Percentiles rank a stretch among this genome's conserved stretches.
phyloP scores from a whole-genome alignment of 2,888 invertebrate genomes.

The Ptychoptera contaminata region DNA sequence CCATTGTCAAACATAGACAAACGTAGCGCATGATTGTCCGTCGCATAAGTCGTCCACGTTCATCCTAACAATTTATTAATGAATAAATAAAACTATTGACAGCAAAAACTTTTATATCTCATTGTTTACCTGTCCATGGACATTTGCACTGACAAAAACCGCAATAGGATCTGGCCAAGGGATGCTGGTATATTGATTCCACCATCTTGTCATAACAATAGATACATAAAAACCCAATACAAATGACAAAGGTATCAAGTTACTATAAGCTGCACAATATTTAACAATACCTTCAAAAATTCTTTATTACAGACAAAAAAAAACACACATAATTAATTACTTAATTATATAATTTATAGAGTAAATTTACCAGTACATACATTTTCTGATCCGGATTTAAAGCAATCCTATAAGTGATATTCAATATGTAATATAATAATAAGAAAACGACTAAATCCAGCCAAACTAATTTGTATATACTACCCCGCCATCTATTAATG shows the following conservation, averaged over 20 bases:
- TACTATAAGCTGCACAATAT: conserved; percentile 75
- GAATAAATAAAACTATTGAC: no score
- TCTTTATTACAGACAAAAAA: conserved; percentile 32
- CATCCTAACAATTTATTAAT: conserved; percentile 41
- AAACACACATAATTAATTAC: background rate
- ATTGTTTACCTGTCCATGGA: conserved; percentile 56
- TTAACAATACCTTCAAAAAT: conserved; percentile 65
- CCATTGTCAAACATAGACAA: conserved; percentile 76
- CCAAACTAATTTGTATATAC: conserved; percentile 91
- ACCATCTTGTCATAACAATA: conserved; percentile 86
- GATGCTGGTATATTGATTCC: conserved; percentile 68
- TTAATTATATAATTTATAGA: background rate
- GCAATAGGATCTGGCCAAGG: conserved; percentile 80
- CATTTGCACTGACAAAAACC: conserved; percentile 70
- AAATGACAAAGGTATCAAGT: conserved; percentile 81
- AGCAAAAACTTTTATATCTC: no score
- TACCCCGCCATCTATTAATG: conserved; percentile 76
- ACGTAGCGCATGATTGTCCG: conserved; percentile 70
- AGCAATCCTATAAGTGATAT: conserved; percentile 56
- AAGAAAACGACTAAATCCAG: conserved; percentile 70
- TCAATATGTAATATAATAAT: conserved; percentile 60
- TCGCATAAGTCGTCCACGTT: conserved; percentile 65
- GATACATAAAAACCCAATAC: conserved; percentile 89
- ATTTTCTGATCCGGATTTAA: conserved; percentile 50
- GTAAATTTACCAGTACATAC: conserved; percentile 33